Evolutionary conservation across 2,888 invertebrate species (phyloP), one percentile per base, ranked within the genome.

Genomic region (Campoletis raptor): DNA sequence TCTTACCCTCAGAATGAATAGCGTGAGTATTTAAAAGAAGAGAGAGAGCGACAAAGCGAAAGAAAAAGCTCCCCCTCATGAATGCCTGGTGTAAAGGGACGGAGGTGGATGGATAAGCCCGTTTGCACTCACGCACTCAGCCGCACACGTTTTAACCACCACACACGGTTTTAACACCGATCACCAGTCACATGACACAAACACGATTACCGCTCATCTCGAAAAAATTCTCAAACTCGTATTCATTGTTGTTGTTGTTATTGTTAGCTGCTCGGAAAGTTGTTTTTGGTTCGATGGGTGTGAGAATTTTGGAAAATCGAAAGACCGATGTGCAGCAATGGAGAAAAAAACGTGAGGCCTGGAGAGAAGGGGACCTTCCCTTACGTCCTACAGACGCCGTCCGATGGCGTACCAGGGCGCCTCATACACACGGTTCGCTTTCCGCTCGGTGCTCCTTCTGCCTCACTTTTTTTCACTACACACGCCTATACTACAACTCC

Each of bases 141-240:
- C 64, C 81, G 76, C 81, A 85, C 81, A 84, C 72, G 54, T 36
- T 72, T 80, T 48, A 80, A 72, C 57, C 42, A 70, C 30, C 64
- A 61, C 85, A 70, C 80, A 82, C 74, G 81, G 70, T 84, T 77
- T 81, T 8, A 61, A 57, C 87, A 81, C 80, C 70, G 83, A 42
- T 76, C 89, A 88, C 82, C 81, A 88, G 87, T 89, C 89, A 89
- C 89, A 88, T 86, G 89, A 89, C 88, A 88, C 89, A 86, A 89
- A 86, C 85, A 79, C 85, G 85, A 86, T 88, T 86, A 87, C 40
- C 87, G 84, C 85, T 84, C 87, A 89, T 85, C 85, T 82, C 80
- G 88, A 85, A 83, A 61, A 86, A 86, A 83, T 85, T 69, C 80
- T 77, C 66, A 83, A 72, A 69, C 18, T 83, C 48, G n/a, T 21